Evolutionary conservation across 2,888 invertebrate species (phyloP).

Genomic region (Pantelozetes paolii): DNA sequence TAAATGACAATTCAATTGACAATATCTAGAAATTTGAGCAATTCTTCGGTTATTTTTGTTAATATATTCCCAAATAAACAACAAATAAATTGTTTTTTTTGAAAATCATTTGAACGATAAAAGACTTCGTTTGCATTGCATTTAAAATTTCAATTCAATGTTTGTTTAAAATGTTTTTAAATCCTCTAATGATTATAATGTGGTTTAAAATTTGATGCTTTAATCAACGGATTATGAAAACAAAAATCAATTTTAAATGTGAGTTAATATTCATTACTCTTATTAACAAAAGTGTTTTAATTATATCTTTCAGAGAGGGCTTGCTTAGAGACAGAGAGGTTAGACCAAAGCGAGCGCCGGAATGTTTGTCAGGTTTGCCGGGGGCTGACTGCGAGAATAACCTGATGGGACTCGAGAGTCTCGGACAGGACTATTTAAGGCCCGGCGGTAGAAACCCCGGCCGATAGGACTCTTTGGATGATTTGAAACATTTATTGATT

Average conservation of each 20-base stretch:
- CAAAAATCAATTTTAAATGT: neutral
- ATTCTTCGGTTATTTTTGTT: too few relatives aligned
- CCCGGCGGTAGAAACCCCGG: slow-evolving; percentile 42
- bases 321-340: neutral
- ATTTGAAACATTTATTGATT: too few relatives aligned
- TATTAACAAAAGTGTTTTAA: neutral
- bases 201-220: neutral
- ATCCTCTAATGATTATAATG: neutral
- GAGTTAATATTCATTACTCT: neutral
- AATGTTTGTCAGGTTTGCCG: slow-evolving; percentile 37
- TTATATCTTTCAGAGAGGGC: neutral
- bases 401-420: slow-evolving; percentile 32
- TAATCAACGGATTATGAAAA: neutral
- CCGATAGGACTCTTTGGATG: slow-evolving; percentile 11
- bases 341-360: slow-evolving; percentile 9
- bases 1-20: too few relatives aligned
- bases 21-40: too few relatives aligned
- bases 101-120: too few relatives aligned
- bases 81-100: too few relatives aligned
- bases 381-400: slow-evolving; percentile 40
- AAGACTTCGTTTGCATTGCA: too few relatives aligned
- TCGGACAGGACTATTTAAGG: slow-evolving; percentile 39
- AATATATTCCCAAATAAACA: too few relatives aligned
- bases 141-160: too few relatives aligned
- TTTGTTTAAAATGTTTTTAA: neutral